Percentiles rank a stretch among this genome's conserved stretches.
Conservation (phyloP, 2,888 invertebrate species). For the Ophion costatus region DNA sequence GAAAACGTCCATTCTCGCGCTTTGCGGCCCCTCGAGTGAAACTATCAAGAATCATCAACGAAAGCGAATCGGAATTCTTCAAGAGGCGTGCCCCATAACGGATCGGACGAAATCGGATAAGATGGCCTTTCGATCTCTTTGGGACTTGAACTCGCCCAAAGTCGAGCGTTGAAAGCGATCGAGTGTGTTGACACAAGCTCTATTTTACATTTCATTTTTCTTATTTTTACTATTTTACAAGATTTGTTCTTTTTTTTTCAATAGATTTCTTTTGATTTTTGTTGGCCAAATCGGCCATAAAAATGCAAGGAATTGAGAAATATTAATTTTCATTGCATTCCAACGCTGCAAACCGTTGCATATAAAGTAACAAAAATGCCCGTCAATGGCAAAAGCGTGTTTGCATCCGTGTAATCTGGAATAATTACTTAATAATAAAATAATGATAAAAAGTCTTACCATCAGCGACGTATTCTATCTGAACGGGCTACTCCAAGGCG, state of each 20-base stretch:
- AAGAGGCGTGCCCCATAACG: slow-evolving; percentile 6
- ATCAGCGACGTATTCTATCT: not conserved
- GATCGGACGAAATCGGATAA: slow-evolving; percentile 17
- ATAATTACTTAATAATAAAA: not conserved
- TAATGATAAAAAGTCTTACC: not conserved
- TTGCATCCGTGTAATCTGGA: not conserved
- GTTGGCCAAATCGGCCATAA: too few relatives aligned
- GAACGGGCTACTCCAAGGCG: not conserved
- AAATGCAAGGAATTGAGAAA: too few relatives aligned
- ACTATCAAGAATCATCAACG: slow-evolving; percentile 37
- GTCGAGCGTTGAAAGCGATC: not conserved
- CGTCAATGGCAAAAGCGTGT: too few relatives aligned
- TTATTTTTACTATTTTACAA: too few relatives aligned
- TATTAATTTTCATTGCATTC: too few relatives aligned
- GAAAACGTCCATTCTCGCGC: slow-evolving; percentile 52
- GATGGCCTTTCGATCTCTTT: not conserved
- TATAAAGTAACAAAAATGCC: too few relatives aligned
- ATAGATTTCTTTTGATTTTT: too few relatives aligned
- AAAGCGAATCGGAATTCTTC: slow-evolving; percentile 56
- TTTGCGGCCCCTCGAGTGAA: slow-evolving; percentile 2
- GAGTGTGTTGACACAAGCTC: too few relatives aligned
- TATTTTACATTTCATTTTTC: too few relatives aligned
- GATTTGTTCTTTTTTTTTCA: too few relatives aligned
- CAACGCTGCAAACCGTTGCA: too few relatives aligned
- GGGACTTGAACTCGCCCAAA: not conserved